A percentile compares a stretch with the other conserved stretches of the same genome.
Conservation (phyloP, 2,888 invertebrate genomes). For the Chrysina gloriosa region DNA sequence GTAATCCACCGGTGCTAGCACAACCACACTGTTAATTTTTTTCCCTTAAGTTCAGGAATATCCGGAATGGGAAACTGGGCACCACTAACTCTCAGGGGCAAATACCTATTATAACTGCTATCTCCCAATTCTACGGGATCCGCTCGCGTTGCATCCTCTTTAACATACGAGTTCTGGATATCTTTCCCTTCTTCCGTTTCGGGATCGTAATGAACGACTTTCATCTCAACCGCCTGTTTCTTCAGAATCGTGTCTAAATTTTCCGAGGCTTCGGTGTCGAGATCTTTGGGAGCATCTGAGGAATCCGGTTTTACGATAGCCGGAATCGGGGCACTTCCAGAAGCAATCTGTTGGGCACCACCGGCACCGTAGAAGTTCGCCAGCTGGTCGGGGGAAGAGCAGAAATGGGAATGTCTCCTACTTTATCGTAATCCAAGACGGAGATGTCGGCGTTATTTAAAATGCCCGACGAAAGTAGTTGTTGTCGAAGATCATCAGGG, state of each 20-base stretch:
- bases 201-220: conserved; percentile 86
- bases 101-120: conserved; percentile 83
- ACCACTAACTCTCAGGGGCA: conserved; percentile 86
- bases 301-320: conserved; percentile 74
- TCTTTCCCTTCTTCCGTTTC: conserved; percentile 78
- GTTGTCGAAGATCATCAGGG: conserved; percentile 86
- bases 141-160: conserved; percentile 77
- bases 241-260: conserved; percentile 60
- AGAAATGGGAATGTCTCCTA: conserved; percentile 86
- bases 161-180: conserved; percentile 78
- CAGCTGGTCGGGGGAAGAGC: conserved; percentile 84
- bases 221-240: conserved; percentile 79
- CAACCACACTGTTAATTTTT: conserved; percentile 86
- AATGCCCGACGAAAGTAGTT: conserved; percentile 86
- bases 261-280: conserved; percentile 71
- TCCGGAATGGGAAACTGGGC: conserved; percentile 87
- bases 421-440: conserved; percentile 87
- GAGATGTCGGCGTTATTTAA: conserved; percentile 89
- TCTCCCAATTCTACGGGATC: conserved; percentile 81
- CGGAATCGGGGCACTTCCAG: conserved; percentile 76
- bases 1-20: conserved; percentile 84
- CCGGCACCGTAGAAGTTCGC: conserved; percentile 90
- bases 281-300: conserved; percentile 66
- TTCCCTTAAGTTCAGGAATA: conserved; percentile 80
- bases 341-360: conserved; percentile 76